Base-by-base conservation (phyloP, 2,113 vertebrate genomes). In the Uropsilus gracilis region DNA sequence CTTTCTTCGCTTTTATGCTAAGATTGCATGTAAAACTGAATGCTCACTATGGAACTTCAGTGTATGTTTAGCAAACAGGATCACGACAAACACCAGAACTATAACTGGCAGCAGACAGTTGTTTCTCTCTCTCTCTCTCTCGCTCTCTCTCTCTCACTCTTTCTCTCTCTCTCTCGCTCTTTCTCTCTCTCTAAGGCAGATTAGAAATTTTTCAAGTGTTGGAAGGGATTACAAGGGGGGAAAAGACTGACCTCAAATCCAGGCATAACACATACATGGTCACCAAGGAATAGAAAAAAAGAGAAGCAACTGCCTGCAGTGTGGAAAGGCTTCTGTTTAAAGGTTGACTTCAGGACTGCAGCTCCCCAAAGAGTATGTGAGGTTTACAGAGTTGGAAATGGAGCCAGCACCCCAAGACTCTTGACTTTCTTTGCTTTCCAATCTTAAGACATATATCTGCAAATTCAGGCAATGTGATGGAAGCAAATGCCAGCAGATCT, bases 261-360 rank as follows among this genome's bases (percentile, higher is more conserved):
- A 83, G 61, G 61, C 37, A 87, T 12, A 20, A 3, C 20, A 77
- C 32, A 10, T 69, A 20, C 46, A n/a, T n/a, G n/a, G n/a, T n/a
- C 5, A 30, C 71, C 28, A 53, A 20, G 26, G 4, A 26, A 39
- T 20, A 37, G 24, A 32, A 9, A 9, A 24, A 14, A 34, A 53
- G 1, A 73, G 24, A n/a, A 73, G 2, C 11, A 24, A 1, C 8
- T 4, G 2, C 17, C 39, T 28, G 24, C 28, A 42, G 0, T 6
- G 0, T 3, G 37, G 20, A 8, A 5, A 16, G 8, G 9, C 12
- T 37, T 30, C 42, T 77, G 20, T 57, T 30, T 63, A 30, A 42
- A 37, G 34, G 6, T 1, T 5, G 4, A 17, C 55, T 24, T 2
- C 5, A 6, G n/a, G 26, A 59, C 7, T 26, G n/a, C 30, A 2